phyloP scores from a whole-genome alignment of 2,888 invertebrate species.

The Spialia ferax region DNA sequence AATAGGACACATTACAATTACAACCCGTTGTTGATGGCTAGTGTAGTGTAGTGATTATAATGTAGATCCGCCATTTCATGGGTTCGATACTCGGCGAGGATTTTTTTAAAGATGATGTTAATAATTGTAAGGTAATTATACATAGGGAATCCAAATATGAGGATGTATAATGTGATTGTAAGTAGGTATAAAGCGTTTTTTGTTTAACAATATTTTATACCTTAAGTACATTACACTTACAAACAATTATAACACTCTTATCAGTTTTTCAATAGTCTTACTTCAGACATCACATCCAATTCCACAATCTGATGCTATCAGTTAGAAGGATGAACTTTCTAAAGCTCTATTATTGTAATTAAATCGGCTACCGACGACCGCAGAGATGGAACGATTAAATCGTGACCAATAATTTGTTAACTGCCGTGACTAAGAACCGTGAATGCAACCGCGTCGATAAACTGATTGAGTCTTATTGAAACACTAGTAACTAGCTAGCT shows the following conservation, averaged over 20 bases:
- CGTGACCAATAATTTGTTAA: constrained; percentile 73
- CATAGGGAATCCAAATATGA: no score
- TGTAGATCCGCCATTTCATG: no score
- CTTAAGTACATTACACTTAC: not conserved
- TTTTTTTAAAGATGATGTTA: no score
- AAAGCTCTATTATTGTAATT: constrained; percentile 56
- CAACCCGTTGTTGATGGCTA: no score
- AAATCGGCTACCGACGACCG: constrained; percentile 65
- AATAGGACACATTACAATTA: no score
- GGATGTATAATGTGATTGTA: no score
- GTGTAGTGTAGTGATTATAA: no score
- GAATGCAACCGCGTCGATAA: constrained; percentile 46
- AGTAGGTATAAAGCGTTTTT: no score
- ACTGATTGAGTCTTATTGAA: constrained; percentile 22
- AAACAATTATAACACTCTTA: not conserved
- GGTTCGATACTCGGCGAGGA: no score
- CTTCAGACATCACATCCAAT: constrained; percentile 14
- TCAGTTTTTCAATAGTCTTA: not conserved
- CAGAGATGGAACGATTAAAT: constrained; percentile 73
- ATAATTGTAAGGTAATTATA: no score
- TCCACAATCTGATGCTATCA: constrained; percentile 29
- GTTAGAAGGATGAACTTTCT: constrained; percentile 49
- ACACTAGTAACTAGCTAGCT: constrained; percentile 10
- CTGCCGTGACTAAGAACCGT: constrained; percentile 69
- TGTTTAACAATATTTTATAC: no score